These are phyloP conservation scores for Drosophila barbarae DNA, from an alignment of 2,888 invertebrate genomes.

Conservation along the genomic window DNA sequence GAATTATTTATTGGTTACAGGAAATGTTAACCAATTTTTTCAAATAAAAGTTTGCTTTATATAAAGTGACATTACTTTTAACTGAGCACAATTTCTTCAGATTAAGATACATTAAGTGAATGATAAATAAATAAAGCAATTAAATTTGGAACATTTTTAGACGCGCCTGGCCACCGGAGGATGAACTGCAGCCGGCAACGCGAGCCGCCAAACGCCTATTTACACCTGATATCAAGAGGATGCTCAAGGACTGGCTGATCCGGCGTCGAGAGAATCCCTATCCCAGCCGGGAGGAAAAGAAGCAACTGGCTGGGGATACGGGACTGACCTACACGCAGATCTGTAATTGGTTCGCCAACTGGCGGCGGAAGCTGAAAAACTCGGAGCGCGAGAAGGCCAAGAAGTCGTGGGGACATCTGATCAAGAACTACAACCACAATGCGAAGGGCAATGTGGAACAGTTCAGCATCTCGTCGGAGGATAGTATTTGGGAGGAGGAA, in stretches of 20 bases:
- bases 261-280: conserved; percentile 88
- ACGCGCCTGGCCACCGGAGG: conserved; percentile 78
- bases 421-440: conserved; percentile 85
- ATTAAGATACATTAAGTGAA: too few relatives aligned
- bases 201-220: conserved; percentile 87
- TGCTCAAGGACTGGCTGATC: conserved; percentile 88
- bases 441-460: conserved; percentile 89
- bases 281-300: conserved; percentile 88
- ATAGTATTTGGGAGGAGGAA: conserved; percentile 88
- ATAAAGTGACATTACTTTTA: neutral
- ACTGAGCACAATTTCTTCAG: neutral
- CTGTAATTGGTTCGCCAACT: conserved; percentile 90
- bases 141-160: conserved; percentile 26
- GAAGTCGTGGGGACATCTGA: conserved; percentile 87
- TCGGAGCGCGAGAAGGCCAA: conserved; percentile 85
- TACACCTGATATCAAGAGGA: conserved; percentile 89
- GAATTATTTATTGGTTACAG: neutral
- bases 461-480: conserved; percentile 88
- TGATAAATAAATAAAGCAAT: too few relatives aligned
- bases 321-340: conserved; percentile 90
- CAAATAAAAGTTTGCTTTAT: neutral
- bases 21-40: too few relatives aligned
- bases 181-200: conserved; percentile 81
- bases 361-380: conserved; percentile 88
- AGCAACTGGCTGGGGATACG: conserved; percentile 86